Evolutionary conservation across 2,888 invertebrate species (phyloP), one percentile per base, ranked within the genome.

Genomic region (Epinotia nisella): DNA sequence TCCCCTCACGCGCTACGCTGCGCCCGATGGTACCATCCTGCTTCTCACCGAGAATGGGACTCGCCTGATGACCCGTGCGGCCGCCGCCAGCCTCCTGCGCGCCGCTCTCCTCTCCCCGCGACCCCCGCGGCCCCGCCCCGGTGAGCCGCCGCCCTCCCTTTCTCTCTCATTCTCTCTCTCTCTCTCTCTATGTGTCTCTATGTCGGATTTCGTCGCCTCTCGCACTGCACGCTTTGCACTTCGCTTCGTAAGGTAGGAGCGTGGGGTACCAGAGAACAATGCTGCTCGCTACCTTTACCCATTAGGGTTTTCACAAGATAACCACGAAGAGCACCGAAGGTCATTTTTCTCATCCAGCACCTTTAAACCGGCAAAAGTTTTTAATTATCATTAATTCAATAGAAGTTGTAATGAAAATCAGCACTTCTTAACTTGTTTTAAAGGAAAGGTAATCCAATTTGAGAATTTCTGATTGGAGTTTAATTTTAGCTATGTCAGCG

Each of bases 1-100:
- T 78, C 91, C 95, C 77, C 90, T 95, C 87, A 95, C 95, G 82
- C 94, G 94, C 86, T 94, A 95, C 92, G 94, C 94, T 80, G 94
- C 95, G 81, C 93, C 95, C 77, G 95, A 94, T 83, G 95, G 95
- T 89, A 94, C 94, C 85, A 94, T 95, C 90, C 94, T 95, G 87
- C 94, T 95, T 87, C 94, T 95, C 91, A 94, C 95, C 88, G 95
- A 95, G 89, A 95, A 95, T 85, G 95, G 95, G 90, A 95, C 95
- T 85, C 90, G 95, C 82, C 92, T 93, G 91, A 91, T 94, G 91
- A 94, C 94, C 65, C 90, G 93, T 80, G 91, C 93, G 79, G 94
- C 92, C 78, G 93, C 93, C 83, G 93, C 93, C 82, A 93, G 93
- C 86, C 88, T 94, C 81, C 93, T 94, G 84, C 93, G 92, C 84